Evolutionary conservation across 1,140 invertebrate species (phyloP), one percentile per base, ranked within the genome.

Genomic region (Phymorhynchus buccinoides): DNA sequence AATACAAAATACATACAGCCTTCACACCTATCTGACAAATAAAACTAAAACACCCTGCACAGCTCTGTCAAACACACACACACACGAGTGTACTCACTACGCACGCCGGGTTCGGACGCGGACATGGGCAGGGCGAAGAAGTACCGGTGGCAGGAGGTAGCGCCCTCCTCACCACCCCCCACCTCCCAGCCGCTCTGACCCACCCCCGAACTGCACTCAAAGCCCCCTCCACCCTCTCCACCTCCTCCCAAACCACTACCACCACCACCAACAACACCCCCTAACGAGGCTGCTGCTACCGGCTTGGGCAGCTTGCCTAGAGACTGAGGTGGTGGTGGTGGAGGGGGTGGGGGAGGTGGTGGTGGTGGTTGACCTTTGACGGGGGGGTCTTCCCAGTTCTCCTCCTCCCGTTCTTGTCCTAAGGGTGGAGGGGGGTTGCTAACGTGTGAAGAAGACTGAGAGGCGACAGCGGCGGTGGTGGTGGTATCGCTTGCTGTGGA

Each of bases 311-410:
- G 66, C 66, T 83, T 83, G 14, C 56, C 41, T 1, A 71, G 39
- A 3, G 81, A 52, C 35, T 75, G 44, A n/a, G 66, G 79, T 35
- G 80, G 83, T 30, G 81, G 79, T 18, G 86, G 84, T 32, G 84
- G 84, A 0, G 86, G 86, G 12, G 84, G 84, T 39, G 86, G 86
- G 27, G 86, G 84, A 56, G 86, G 86, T 6, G 84, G 86, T 6
- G 86, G 86, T 37, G 86, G 86, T 1, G 80, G 66, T 1, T 44
- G 56, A 37, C 22, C n/a, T 62, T 83, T 73, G 71, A 41, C 42
- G 44, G 82, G 30, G 39, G 39, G 6, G 35, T 84, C 82, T 41
- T 39, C 83, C 56, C 52, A 82, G 37, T 39, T 18, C 41, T 75
- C n/a, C 22, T 83, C 81, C 62, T 71, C 62, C 41, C n/a, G n/a